These are phyloP conservation scores for Amblyopsis hoosieri DNA, from an alignment of 2,797 vertebrate species.

Conservation along the genomic window DNA sequence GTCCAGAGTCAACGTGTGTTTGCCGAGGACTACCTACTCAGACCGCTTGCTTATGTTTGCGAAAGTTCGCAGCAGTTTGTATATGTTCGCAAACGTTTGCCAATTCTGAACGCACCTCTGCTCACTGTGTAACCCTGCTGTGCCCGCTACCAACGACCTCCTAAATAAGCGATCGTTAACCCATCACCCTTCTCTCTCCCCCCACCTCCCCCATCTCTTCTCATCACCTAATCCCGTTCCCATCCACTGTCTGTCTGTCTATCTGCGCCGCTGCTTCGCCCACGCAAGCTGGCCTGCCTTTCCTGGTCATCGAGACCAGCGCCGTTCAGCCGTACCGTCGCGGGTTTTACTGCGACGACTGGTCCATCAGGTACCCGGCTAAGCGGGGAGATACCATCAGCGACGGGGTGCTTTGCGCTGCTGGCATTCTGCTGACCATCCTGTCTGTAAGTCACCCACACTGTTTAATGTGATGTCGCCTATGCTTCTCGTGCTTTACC, in stretches of 20 bases:
- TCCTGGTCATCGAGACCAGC: conserved; percentile 96
- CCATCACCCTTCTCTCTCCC: conserved; percentile 63
- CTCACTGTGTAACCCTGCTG: conserved; percentile 49
- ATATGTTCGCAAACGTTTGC: too few relatives aligned
- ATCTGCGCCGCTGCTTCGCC: conserved; percentile 51
- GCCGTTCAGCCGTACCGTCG: conserved; percentile 92
- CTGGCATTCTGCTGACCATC: conserved; percentile 95
- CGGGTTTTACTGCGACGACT: conserved; percentile 94
- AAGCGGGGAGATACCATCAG: conserved; percentile 94
- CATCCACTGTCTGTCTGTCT: conserved; percentile 9
- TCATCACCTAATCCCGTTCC: conserved; percentile 29
- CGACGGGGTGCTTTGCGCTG: conserved; percentile 90
- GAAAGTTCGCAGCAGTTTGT: too few relatives aligned
- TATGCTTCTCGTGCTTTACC: conserved; percentile 19
- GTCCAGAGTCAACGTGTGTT: too few relatives aligned
- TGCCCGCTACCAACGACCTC: conserved; percentile 58
- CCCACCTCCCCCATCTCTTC: conserved; percentile 13
- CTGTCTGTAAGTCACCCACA: conserved; percentile 86
- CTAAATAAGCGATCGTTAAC: conserved; percentile 65
- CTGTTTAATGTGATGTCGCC: conserved; percentile 57
- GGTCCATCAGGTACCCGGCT: conserved; percentile 94
- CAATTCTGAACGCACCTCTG: too few relatives aligned
- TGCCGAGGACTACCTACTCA: too few relatives aligned
- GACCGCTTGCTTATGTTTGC: too few relatives aligned
- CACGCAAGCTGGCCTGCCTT: conserved; percentile 88